Percentiles rank a stretch among this genome's conserved stretches.
Evolutionary conservation across 2,888 invertebrate genomes (phyloP).

Genomic region (Agonopterix subpropinquella): DNA sequence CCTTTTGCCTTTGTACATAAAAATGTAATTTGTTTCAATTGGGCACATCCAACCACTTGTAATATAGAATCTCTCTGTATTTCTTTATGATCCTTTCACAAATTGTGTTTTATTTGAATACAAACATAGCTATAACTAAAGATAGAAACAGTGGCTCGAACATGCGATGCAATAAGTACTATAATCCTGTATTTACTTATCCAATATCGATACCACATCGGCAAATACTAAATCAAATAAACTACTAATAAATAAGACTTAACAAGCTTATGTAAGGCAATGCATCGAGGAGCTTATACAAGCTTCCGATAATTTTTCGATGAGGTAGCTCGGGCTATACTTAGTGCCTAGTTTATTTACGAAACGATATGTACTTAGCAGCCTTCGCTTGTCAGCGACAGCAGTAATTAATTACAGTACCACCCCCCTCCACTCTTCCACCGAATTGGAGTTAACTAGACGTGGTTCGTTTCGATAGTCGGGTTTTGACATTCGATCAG

Average conservation of each 20-base stretch:
- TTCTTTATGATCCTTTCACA: neutral
- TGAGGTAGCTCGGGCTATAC: conserved; percentile 10
- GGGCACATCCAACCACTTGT: conserved; percentile 9
- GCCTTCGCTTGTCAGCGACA: conserved; percentile 60
- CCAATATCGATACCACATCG: too few relatives aligned
- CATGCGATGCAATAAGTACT: too few relatives aligned
- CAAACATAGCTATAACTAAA: too few relatives aligned
- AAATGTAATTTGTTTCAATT: conserved; percentile 34
- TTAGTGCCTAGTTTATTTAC: conserved; percentile 38
- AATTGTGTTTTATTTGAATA: neutral
- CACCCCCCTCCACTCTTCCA: conserved; percentile 29
- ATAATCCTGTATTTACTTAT: too few relatives aligned
- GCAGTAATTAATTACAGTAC: conserved; percentile 66
- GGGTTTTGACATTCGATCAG: conserved; percentile 36
- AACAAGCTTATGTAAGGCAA: conserved; percentile 1
- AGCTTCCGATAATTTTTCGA: conserved; percentile 16
- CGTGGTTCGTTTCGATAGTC: conserved; percentile 41
- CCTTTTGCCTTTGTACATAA: conserved; percentile 19
- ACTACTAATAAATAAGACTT: conserved; percentile 7
- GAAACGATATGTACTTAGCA: conserved; percentile 46
- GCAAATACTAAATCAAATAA: too few relatives aligned
- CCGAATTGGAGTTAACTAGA: conserved; percentile 59
- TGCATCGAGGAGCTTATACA: conserved; percentile 1
- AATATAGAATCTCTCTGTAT: neutral
- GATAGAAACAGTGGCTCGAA: too few relatives aligned